These are phyloP conservation scores for Drosophila multiciliata DNA, from an alignment of 2,888 invertebrate species.

Conservation along the genomic window DNA sequence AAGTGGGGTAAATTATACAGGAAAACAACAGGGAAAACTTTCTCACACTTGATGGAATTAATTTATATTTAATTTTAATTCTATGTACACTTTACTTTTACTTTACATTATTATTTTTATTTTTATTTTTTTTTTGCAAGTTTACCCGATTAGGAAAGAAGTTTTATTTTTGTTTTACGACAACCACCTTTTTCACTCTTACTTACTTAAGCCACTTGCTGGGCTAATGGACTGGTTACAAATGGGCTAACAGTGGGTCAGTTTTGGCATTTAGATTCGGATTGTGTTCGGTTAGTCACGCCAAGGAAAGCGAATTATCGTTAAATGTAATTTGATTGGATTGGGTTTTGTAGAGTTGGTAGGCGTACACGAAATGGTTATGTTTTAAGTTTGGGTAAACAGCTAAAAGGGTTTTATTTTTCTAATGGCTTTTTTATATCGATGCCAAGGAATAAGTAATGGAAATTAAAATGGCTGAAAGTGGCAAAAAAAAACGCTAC, in stretches of 20 bases:
- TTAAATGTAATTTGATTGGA: conserved; percentile 20
- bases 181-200: conserved; percentile 63
- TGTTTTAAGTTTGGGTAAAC: not conserved
- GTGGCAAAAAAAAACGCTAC: not conserved
- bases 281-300: conserved; percentile 50
- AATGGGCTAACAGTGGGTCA: conserved; percentile 7
- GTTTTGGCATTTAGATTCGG: conserved; percentile 39
- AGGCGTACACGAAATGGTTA: conserved; percentile 8
- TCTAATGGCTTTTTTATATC: conserved; percentile 9
- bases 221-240: conserved; percentile 13
- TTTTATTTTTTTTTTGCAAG: not conserved
- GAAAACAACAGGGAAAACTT: conserved; percentile 18
- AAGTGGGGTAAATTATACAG: conserved; percentile 5
- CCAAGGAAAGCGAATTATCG: conserved; percentile 32
- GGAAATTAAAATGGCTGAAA: conserved; percentile 1
- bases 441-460: not conserved
- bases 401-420: conserved; percentile 4
- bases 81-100: conserved; percentile 51
- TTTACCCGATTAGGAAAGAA: conserved; percentile 10
- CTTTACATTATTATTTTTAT: conserved; percentile 11
- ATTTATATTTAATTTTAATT: conserved; percentile 79
- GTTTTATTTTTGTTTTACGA: conserved; percentile 44
- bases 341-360: conserved; percentile 4
- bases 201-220: conserved; percentile 13
- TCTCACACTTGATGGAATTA: conserved; percentile 58